Percentiles rank a stretch among this genome's conserved stretches.
Conservation (phyloP, 2,797 vertebrate genomes). For the Vipera ursinii region DNA sequence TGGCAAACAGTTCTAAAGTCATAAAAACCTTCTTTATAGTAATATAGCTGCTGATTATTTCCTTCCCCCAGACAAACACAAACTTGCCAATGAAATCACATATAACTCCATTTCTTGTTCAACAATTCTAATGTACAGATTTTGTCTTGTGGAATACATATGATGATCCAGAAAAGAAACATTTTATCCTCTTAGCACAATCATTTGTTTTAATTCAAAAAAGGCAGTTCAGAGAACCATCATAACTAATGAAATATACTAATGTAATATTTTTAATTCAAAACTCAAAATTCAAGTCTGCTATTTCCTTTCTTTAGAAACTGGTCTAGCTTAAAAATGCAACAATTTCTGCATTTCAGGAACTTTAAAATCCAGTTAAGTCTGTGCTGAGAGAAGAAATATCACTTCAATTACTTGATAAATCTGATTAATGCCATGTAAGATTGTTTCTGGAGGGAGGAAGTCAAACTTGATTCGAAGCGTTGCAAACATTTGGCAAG, state of each 20-base stretch:
- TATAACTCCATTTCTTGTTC: not conserved
- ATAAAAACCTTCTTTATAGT: not conserved
- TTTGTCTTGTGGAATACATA: not conserved
- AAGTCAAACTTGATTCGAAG: conserved; percentile 10
- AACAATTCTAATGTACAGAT: not conserved
- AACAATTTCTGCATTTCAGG: not conserved
- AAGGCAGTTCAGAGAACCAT: not conserved
- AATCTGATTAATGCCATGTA: conserved; percentile 14
- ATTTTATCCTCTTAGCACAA: not conserved
- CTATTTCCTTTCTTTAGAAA: not conserved
- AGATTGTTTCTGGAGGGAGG: conserved; percentile 21
- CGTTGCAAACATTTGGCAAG: conserved; percentile 22
- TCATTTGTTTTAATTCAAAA: not conserved
- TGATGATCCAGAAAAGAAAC: not conserved
- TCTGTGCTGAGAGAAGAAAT: conserved; percentile 11
- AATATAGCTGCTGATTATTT: not conserved
- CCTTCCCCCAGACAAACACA: not conserved
- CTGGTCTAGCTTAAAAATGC: not conserved
- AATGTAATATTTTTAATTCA: conserved; percentile 7
- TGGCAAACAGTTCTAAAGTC: not conserved
- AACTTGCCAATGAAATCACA: not conserved
- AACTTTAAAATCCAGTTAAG: conserved; percentile 3
- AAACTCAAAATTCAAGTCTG: not conserved
- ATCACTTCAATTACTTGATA: not conserved
- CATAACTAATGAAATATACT: not conserved